phyloP scores from a whole-genome alignment of 1,140 invertebrate genomes.

The Calliopsis andreniformis region DNA sequence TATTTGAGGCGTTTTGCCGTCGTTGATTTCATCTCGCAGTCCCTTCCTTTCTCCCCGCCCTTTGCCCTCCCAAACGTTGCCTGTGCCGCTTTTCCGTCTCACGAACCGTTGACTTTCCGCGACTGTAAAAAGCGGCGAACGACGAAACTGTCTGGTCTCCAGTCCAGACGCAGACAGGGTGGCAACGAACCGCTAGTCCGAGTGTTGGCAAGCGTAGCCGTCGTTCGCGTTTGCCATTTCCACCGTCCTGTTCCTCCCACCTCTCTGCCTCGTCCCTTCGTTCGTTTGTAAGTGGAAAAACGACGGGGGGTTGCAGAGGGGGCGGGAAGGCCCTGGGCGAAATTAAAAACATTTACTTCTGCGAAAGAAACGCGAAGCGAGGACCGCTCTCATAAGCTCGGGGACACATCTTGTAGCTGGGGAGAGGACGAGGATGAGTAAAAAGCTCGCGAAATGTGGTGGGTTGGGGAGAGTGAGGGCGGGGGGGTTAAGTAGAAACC shows the following conservation, averaged over 20 bases:
- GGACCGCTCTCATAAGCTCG: constrained; percentile 63
- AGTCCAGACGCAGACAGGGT: constrained; percentile 20
- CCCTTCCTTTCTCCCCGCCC: not conserved
- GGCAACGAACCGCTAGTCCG: constrained; percentile 20
- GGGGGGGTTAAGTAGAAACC: constrained; percentile 24
- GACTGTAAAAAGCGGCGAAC: constrained; percentile 53
- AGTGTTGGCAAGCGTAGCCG: constrained; percentile 42
- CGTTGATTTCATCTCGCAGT: constrained; percentile 24
- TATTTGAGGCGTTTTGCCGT: constrained; percentile 14
- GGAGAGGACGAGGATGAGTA: constrained; percentile 39
- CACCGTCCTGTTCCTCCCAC: not conserved
- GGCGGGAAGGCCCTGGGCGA: constrained; percentile 44
- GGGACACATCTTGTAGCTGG: constrained; percentile 61
- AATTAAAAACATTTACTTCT: constrained; percentile 73
- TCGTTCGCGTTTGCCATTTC: constrained; percentile 42
- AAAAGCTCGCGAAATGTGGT: constrained; percentile 50
- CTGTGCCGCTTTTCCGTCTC: constrained; percentile 25
- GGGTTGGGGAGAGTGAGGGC: not conserved
- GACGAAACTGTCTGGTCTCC: constrained; percentile 47
- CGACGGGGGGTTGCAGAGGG: constrained; percentile 16
- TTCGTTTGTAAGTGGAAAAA: constrained; percentile 27
- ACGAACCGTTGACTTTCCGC: constrained; percentile 40
- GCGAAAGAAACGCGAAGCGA: constrained; percentile 56
- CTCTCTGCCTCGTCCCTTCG: not conserved
- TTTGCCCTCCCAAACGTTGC: not conserved